A percentile compares a stretch with the other conserved stretches of the same genome.
Conservation (phyloP, 2,113 vertebrate genomes). For the Cottus gobio region DNA sequence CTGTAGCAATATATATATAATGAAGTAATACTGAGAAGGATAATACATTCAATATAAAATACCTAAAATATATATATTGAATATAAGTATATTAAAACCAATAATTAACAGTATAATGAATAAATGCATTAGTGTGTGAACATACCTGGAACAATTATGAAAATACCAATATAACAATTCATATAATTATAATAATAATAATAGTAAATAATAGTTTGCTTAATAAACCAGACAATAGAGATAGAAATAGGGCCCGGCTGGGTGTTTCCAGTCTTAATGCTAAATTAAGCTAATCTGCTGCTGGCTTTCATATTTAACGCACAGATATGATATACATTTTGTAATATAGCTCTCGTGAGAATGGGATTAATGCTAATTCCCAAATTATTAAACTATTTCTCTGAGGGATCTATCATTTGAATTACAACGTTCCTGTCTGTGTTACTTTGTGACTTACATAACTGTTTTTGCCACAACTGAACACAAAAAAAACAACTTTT, state of each 20-base stretch:
- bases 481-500: neutral
- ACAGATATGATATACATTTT: neutral
- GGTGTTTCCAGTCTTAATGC: neutral
- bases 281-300: neutral
- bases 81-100: neutral
- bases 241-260: neutral
- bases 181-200: neutral
- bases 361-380: neutral
- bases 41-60: neutral
- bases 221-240: neutral
- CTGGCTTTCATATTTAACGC: neutral
- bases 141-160: neutral
- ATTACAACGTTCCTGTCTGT: neutral
- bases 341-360: neutral
- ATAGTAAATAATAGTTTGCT: neutral
- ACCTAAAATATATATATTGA: neutral
- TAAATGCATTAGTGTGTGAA: neutral
- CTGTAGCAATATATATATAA: neutral
- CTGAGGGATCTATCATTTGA: neutral
- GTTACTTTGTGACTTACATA: neutral
- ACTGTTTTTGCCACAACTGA: neutral
- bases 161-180: conserved; percentile 2
- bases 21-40: neutral
- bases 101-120: neutral
- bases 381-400: neutral